phyloP scores from a whole-genome alignment of 2,888 invertebrate species.

The Lepidonotus clava region DNA sequence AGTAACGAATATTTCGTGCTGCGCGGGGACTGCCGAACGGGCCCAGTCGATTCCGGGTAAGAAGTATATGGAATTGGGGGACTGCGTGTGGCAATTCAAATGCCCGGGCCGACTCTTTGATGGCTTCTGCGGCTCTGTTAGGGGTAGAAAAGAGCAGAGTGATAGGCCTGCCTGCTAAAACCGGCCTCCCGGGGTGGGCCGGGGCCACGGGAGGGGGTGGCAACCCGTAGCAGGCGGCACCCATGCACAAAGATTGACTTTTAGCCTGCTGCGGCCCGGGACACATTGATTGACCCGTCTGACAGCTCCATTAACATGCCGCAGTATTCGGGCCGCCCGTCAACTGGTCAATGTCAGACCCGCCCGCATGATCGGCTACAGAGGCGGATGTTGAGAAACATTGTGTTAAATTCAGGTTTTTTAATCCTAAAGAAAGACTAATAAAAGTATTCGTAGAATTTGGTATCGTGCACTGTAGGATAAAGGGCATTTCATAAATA shows the following conservation, averaged over 20 bases:
- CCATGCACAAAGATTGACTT: constrained; percentile 6
- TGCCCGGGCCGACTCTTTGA: not conserved
- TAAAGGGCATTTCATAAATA: too few relatives aligned
- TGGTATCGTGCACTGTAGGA: too few relatives aligned
- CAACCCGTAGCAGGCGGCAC: not conserved
- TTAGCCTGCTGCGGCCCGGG: not conserved
- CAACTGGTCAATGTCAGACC: not conserved
- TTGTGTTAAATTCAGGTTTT: too few relatives aligned
- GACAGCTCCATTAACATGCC: not conserved
- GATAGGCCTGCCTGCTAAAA: not conserved
- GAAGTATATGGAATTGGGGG: constrained; percentile 19
- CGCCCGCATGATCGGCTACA: not conserved
- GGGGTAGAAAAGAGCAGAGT: not conserved
- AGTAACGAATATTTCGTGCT: not conserved
- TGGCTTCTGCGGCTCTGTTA: not conserved
- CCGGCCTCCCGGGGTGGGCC: not conserved
- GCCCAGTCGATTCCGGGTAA: not conserved
- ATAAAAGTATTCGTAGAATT: too few relatives aligned
- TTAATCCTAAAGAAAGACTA: too few relatives aligned
- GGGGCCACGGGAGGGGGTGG: not conserved
- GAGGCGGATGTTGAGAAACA: too few relatives aligned
- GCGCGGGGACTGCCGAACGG: not conserved
- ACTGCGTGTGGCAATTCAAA: not conserved
- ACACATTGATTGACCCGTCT: not conserved
- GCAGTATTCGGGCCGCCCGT: not conserved